A percentile compares a stretch with the other conserved stretches of the same genome.
Conservation (phyloP, 2,888 invertebrate genomes). For the Epirrhoe alternata region DNA sequence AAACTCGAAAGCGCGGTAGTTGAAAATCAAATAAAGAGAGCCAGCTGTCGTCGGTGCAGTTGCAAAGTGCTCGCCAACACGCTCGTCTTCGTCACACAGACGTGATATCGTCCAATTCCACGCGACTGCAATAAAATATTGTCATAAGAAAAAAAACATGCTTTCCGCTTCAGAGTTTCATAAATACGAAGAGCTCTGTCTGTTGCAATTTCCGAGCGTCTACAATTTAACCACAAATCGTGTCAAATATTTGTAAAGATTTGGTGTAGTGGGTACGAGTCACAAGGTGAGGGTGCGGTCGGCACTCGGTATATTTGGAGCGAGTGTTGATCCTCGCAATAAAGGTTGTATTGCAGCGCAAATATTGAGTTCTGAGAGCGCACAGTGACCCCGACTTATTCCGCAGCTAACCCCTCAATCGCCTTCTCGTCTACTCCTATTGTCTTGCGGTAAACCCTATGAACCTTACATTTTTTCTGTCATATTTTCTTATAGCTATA, state of each 20-base stretch:
- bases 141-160: constrained; percentile 51
- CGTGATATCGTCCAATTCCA: constrained; percentile 61
- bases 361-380: constrained; percentile 73
- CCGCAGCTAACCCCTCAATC: constrained; percentile 69
- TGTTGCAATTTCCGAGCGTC: constrained; percentile 44
- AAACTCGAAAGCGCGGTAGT: constrained; percentile 67
- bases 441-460: constrained; percentile 63
- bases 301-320: constrained; percentile 63
- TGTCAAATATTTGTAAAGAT: constrained; percentile 52
- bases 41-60: constrained; percentile 74
- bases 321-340: constrained; percentile 73
- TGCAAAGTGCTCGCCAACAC: constrained; percentile 61
- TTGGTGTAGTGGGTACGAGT: constrained; percentile 59
- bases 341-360: constrained; percentile 78
- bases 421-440: constrained; percentile 69
- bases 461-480: constrained; percentile 29
- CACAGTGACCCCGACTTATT: constrained; percentile 74
- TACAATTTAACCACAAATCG: constrained; percentile 46
- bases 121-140: constrained; percentile 53
- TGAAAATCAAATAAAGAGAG: constrained; percentile 76
- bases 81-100: constrained; percentile 69
- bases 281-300: constrained; percentile 49
- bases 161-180: constrained; percentile 38
- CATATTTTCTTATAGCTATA: constrained; percentile 1
- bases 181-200: constrained; percentile 37